Base-by-base conservation (phyloP, 2,797 vertebrate species). In the Amblyraja radiata region DNA sequence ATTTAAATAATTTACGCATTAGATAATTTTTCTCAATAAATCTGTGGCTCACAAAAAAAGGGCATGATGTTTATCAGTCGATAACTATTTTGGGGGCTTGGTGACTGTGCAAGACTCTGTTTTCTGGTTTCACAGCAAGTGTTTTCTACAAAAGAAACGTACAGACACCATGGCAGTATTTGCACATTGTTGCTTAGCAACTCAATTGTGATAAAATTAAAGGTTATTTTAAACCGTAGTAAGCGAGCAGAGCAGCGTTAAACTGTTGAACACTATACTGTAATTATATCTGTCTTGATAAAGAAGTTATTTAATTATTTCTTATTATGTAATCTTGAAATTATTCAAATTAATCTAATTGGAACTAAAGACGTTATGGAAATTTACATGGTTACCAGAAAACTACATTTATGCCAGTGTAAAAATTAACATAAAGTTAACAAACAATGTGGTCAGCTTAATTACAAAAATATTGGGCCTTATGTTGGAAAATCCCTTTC, bases 161-260 rank as follows among this genome's bases (percentile, higher is more conserved):
- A 46, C 21, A 76, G 90, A 6, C 71, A 74, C 90, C 90, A 74
- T 28, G 71, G 90, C 39, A 92, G 63, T 46, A 92, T 25, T 54
- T 92, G 71, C 71, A 76, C 9, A n/a, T 11, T 76, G 90, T 92
- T 92, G 90, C 90, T 92, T 74, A 74, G 90, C 90, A 92, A 92
- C 90, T n/a, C 25, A 61, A 84, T 39, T 28, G 39, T 74, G 39
- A 74, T 46, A 91, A 74, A 91, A 74, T 92, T 58, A 74, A 92
- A 21, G 68, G 25, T 46, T 92, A 61, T 74, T 74, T 92, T 36
- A 73, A 92, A 74, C 71, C 71, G 16, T 18, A 9, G 36, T 46
- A 58, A 39, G 39, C 54, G 8, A 74, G 71, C 46, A 90, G 28
- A 92, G 73, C 71, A 91, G 25, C 13, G 58, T 76, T 54, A 58